A percentile compares a stretch with the other conserved stretches of the same genome.
Conservation (phyloP, 2,888 invertebrate species). For the Andrena bucephala region DNA sequence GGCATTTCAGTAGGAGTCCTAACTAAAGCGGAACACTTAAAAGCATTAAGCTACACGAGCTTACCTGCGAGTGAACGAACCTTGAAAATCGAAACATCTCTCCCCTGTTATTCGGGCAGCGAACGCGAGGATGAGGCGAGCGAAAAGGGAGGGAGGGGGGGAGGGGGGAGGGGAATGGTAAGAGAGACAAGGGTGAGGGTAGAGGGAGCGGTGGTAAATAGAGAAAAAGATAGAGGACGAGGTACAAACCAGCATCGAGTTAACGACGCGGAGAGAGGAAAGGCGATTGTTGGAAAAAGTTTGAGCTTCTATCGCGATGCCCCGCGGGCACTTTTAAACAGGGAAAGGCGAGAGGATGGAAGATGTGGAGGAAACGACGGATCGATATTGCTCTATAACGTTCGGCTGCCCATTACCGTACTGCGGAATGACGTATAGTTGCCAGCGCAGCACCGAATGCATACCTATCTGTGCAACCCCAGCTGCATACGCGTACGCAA, state of each 20-base stretch:
- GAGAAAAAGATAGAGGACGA: neutral
- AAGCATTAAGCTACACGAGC: neutral
- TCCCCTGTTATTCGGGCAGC: neutral
- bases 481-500: neutral
- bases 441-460: conserved; percentile 32
- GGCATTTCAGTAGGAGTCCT: neutral
- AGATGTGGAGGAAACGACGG: conserved; percentile 43
- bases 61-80: neutral
- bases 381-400: conserved; percentile 58
- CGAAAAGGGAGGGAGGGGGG: too few relatives aligned
- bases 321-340: conserved; percentile 40
- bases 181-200: neutral
- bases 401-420: conserved; percentile 55
- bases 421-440: conserved; percentile 46
- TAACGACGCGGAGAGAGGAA: conserved; percentile 40
- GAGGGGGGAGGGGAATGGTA: too few relatives aligned
- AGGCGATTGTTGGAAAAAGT: conserved; percentile 53
- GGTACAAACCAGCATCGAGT: conserved; percentile 30
- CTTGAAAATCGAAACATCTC: neutral
- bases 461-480: neutral
- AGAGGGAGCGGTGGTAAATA: neutral
- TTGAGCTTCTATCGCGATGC: conserved; percentile 36
- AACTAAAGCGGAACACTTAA: too few relatives aligned
- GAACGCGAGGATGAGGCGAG: neutral
- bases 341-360: conserved; percentile 38